Conservation (phyloP, 2,113 vertebrate genomes). For the Gnathonemus echidnorhynchus region DNA sequence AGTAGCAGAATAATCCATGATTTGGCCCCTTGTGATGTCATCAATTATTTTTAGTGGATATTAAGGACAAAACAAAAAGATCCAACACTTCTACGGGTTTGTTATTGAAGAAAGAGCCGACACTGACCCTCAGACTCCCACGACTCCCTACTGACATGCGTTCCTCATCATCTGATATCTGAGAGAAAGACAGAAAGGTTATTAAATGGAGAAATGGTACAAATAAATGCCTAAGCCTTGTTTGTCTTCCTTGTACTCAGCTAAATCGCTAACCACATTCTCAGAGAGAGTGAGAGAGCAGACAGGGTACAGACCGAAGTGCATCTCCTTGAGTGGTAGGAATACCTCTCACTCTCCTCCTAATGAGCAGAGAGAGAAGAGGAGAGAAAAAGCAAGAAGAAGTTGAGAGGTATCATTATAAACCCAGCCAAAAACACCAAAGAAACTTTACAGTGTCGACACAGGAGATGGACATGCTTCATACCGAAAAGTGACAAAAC, state of each 20-base stretch:
- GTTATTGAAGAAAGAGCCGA: not conserved
- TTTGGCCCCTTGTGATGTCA: not conserved
- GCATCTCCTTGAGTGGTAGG: constrained; percentile 70
- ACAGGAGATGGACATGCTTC: not conserved
- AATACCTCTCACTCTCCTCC: constrained; percentile 93
- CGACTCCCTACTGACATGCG: constrained; percentile 80
- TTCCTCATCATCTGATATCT: constrained; percentile 92
- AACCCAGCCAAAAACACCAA: not conserved
- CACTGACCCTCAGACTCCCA: constrained; percentile 85
- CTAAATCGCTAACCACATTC: not conserved
- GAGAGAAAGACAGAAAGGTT: constrained; percentile 41
- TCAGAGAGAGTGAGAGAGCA: constrained; percentile 13
- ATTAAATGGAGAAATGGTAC: not conserved
- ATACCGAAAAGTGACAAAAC: not conserved
- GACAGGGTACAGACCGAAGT: constrained; percentile 76
- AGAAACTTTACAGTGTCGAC: not conserved
- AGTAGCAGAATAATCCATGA: not conserved
- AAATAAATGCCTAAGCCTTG: not conserved
- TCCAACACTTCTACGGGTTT: not conserved
- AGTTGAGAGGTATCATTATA: not conserved
- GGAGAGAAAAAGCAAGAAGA: constrained; percentile 34
- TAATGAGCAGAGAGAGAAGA: constrained; percentile 50
- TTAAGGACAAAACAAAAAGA: not conserved
- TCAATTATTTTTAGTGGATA: not conserved
- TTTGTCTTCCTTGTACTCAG: not conserved